A percentile compares a stretch with the other conserved stretches of the same genome.
phyloP scores from a whole-genome alignment of 37 sponge, comb jelly and placozoan species.

The Cladorhizidae sp. region DNA sequence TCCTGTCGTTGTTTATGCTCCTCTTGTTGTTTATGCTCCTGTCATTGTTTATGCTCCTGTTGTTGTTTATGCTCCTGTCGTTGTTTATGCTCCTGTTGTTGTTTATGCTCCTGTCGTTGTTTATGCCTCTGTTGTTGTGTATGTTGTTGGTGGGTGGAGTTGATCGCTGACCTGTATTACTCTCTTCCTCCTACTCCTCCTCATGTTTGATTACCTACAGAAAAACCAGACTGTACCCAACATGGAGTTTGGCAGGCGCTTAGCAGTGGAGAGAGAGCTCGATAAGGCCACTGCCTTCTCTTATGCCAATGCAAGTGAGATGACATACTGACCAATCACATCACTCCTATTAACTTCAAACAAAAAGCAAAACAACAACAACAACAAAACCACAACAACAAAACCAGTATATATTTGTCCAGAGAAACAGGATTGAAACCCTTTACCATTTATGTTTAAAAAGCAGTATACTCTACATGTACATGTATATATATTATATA shows the following conservation, averaged over 20 bases:
- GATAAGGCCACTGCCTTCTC: slow-evolving; percentile 73
- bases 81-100: not conserved
- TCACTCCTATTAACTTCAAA: too few species aligned
- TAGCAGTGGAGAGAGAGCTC: slow-evolving; percentile 90
- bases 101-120: not conserved
- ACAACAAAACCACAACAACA: too few species aligned
- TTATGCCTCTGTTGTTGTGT: not conserved
- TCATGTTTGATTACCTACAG: slow-evolving; percentile 14
- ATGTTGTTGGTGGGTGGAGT: not conserved
- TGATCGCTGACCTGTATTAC: too few species aligned
- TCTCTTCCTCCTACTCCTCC: too few species aligned
- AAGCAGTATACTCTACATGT: too few species aligned
- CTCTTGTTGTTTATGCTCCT: too few species aligned
- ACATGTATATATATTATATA: too few species aligned
- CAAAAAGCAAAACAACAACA: too few species aligned
- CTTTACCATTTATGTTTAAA: too few species aligned
- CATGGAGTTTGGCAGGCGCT: slow-evolving; percentile 92
- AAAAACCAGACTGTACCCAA: slow-evolving; percentile 62
- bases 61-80: not conserved
- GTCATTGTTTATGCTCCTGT: not conserved
- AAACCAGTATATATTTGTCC: too few species aligned
- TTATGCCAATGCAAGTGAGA: slow-evolving; percentile 63
- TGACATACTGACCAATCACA: too few species aligned
- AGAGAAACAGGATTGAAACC: too few species aligned
- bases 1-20: not conserved